Evolutionary conservation across 2,113 vertebrate genomes (phyloP).

Genomic region (Panurus biarmicus): DNA sequence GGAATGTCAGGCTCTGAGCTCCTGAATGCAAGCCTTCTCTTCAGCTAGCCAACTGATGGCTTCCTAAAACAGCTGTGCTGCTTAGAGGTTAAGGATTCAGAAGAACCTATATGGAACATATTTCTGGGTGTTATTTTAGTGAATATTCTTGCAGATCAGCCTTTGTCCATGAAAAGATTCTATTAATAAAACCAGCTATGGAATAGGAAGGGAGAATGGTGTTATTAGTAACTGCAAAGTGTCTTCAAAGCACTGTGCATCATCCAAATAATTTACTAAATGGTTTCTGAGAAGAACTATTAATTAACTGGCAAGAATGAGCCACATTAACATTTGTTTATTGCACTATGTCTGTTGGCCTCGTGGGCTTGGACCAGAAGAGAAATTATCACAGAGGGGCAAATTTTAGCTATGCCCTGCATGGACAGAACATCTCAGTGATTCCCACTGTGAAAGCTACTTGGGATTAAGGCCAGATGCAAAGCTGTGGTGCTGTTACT

Average conservation of each 20-base stretch:
- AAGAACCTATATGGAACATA: background rate
- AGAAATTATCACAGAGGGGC: background rate
- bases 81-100: background rate
- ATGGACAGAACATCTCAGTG: background rate
- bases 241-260: conserved; percentile 45
- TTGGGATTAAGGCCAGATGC: background rate
- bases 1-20: background rate
- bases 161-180: background rate
- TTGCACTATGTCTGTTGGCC: background rate
- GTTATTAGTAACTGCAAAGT: conserved; percentile 40
- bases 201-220: conserved; percentile 17
- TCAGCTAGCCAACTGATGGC: background rate
- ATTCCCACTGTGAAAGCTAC: background rate
- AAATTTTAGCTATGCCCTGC: background rate
- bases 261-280: conserved; percentile 59
- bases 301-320: conserved; percentile 50
- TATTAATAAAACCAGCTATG: conserved; percentile 57
- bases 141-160: background rate
- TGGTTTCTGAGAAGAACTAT: conserved; percentile 47
- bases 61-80: background rate
- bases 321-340: conserved; percentile 25
- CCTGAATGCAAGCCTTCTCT: background rate
- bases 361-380: background rate
- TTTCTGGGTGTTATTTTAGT: conserved; percentile 4
- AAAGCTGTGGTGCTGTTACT: background rate